phyloP scores from a whole-genome alignment of 2,888 invertebrate genomes.

The Thalpophila matura region DNA sequence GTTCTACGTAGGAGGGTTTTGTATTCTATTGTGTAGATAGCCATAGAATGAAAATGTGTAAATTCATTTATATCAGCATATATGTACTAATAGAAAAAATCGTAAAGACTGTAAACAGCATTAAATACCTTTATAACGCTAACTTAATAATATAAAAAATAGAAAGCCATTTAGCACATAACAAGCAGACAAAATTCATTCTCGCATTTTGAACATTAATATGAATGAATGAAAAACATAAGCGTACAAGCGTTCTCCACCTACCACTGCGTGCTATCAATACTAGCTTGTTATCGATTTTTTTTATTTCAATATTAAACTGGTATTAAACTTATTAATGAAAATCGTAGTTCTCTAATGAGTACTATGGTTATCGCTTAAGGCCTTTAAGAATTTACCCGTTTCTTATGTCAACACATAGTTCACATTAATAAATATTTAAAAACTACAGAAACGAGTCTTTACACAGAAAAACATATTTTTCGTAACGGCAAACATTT shows the following conservation, averaged over 20 bases:
- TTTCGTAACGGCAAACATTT: slow-evolving; percentile 58
- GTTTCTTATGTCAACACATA: slow-evolving; percentile 40
- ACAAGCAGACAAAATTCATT: slow-evolving; percentile 6
- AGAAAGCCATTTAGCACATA: background rate
- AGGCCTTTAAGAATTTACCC: slow-evolving; percentile 42
- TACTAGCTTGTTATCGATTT: too few species aligned
- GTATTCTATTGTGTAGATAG: too few species aligned
- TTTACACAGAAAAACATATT: slow-evolving; percentile 53
- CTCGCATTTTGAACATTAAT: too few species aligned
- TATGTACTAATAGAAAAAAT: too few species aligned
- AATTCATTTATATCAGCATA: too few species aligned
- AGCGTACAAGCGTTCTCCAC: background rate
- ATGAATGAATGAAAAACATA: slow-evolving; percentile 4
- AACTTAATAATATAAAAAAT: too few species aligned
- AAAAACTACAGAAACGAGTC: slow-evolving; percentile 60
- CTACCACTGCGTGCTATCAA: too few species aligned
- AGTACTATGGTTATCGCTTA: slow-evolving; percentile 19
- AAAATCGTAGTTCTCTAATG: slow-evolving; percentile 30
- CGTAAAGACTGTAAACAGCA: too few species aligned
- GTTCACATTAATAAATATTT: slow-evolving; percentile 59
- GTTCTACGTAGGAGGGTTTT: too few species aligned
- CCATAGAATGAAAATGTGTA: too few species aligned
- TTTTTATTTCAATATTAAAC: too few species aligned
- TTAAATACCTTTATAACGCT: too few species aligned
- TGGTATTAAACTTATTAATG: slow-evolving; percentile 31